Evolutionary conservation across 2,113 vertebrate species (phyloP), one percentile per base, ranked within the genome.

Genomic region (Aramus guarauna): DNA sequence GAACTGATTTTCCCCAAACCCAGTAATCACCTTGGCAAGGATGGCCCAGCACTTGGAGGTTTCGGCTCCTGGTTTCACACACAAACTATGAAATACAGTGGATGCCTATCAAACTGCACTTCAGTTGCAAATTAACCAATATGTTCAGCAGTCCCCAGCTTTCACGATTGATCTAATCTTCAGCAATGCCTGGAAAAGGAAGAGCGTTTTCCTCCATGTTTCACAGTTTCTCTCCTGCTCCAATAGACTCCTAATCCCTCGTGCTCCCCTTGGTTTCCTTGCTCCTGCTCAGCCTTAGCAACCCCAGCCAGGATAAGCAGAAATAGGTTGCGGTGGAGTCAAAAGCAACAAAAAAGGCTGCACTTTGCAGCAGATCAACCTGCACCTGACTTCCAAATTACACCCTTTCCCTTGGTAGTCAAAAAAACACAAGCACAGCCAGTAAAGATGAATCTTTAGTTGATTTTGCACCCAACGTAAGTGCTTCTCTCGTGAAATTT

Each of bases 51-150:
- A 0, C 21, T 19, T 7, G 68, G 75, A 84, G 29, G 5, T 76
- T 85, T 56, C 77, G 75, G 34, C 16, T 94, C 36, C 52, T 88
- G 11, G 21, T 90, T 71, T 88, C 59, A 83, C 53, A 75, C 20
- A 9, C 27, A 15, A 29, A 13, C 36, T 34, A 4, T 81, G 36
- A 77, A 53, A 48, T 48, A 19, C 0, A 0, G 20, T 34, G 30
- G 32, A 12, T 75, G 72, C 34, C 17, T 36, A 3, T 63, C 52
- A 39, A 50, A 36, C 43, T 56, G 66, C 32, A 21, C 39, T 86
- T 47, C 20, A 56, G 47, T 14, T 92, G 52, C 30, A 71, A 29
- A 75, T 60, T 43, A 64, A 56, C 79, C 52, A 39, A 0, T 11
- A 7, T 18, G 17, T 88, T 67, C 67, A 80, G 68, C 59, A 81